Percentiles rank a stretch among this genome's conserved stretches.
These are phyloP conservation scores for Ylistrum balloti DNA, from an alignment of 1,140 invertebrate genomes.

Conservation along the genomic window DNA sequence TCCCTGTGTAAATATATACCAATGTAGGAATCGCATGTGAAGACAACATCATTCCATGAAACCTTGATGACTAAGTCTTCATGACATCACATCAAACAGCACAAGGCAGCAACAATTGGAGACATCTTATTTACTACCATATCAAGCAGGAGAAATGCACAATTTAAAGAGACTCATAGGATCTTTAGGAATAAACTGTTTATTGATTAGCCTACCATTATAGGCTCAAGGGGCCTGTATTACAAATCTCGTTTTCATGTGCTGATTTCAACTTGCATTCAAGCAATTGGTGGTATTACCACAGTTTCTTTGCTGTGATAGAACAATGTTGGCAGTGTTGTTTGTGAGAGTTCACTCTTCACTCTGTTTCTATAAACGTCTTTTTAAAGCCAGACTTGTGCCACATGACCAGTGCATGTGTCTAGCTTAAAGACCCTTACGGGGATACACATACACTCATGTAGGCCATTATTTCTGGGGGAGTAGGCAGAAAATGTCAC, in stretches of 20 bases:
- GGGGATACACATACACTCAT: background rate
- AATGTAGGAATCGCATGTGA: background rate
- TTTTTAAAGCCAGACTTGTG: background rate
- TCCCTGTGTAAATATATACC: background rate
- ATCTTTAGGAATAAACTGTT: background rate
- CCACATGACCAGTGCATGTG: background rate
- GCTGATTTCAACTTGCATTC: too few relatives aligned
- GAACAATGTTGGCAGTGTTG: too few relatives aligned
- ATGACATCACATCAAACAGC: background rate
- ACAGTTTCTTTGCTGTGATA: too few relatives aligned
- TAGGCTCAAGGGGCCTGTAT: background rate
- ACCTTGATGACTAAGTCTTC: background rate
- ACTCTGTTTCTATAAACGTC: too few relatives aligned
- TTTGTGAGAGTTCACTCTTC: too few relatives aligned
- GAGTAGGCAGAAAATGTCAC: slow-evolving; percentile 2
- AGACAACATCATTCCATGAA: background rate
- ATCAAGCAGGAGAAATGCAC: background rate
- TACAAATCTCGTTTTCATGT: too few relatives aligned
- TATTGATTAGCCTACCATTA: background rate
- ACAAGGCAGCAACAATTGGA: background rate
- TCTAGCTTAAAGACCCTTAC: background rate
- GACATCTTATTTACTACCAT: background rate
- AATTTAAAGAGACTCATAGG: slow-evolving; percentile 26
- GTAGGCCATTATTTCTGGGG: background rate
- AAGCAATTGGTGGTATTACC: too few relatives aligned